Evolutionary conservation across 2,797 vertebrate species (phyloP).

Genomic region (Tangara arthus): DNA sequence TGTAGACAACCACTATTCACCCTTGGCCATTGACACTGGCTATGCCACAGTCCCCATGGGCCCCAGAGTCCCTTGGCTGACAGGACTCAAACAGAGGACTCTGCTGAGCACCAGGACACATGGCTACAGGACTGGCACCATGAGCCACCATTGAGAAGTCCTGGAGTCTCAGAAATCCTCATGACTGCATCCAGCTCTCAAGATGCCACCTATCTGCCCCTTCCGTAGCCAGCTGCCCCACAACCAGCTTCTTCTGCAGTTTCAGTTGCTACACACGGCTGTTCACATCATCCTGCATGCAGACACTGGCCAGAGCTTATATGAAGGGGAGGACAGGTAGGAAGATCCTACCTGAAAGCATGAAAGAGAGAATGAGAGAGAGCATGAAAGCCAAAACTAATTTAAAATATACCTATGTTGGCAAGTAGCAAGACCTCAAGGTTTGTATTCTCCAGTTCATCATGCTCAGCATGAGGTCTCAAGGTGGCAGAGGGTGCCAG

Average conservation of each 20-base stretch:
- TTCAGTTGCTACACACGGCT: background rate
- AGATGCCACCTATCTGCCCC: background rate
- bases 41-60: background rate
- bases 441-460: background rate
- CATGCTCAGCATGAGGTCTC: background rate
- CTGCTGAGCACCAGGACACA: background rate
- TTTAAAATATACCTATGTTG: background rate
- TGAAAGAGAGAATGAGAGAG: background rate
- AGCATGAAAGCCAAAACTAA: background rate
- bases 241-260: background rate
- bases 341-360: background rate
- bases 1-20: fast-evolving
- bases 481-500: background rate
- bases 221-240: background rate
- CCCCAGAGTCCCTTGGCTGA: background rate
- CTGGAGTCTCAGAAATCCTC: background rate
- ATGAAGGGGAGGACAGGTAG: background rate
- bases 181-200: background rate
- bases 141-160: fast-evolving
- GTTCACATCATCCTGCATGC: background rate
- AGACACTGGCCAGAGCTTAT: background rate
- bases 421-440: background rate
- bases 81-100: background rate
- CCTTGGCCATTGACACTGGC: fast-evolving
- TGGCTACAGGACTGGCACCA: background rate